Conservation (phyloP, 2,113 vertebrate genomes). For the Pyrgilauda ruficollis region DNA sequence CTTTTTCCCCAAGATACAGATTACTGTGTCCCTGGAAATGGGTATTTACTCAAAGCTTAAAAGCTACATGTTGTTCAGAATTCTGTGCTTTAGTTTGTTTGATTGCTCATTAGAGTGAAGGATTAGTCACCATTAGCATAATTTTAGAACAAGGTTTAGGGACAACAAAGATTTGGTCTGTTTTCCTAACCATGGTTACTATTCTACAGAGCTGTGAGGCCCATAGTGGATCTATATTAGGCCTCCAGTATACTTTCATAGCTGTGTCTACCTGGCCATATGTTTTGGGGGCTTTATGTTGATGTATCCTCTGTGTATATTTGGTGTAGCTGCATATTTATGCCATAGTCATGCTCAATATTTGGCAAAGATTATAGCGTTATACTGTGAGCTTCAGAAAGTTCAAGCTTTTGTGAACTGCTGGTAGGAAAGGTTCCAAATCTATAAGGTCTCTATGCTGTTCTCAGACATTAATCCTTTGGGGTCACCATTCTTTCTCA, state of each 20-base stretch:
- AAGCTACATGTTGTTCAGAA: not conserved
- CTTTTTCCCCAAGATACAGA: not conserved
- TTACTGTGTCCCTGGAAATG: not conserved
- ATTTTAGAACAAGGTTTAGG: not conserved
- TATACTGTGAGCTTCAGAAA: not conserved
- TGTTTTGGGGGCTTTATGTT: not conserved
- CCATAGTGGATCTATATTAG: not conserved
- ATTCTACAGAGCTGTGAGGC: not conserved
- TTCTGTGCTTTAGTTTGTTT: not conserved
- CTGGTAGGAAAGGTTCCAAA: not conserved
- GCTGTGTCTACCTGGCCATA: not conserved
- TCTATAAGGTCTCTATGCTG: not conserved
- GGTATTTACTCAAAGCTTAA: not conserved
- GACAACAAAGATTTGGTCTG: not conserved
- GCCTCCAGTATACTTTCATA: not conserved
- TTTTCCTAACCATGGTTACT: not conserved
- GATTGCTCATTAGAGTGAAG: not conserved
- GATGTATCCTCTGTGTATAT: not conserved
- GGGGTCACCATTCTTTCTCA: not conserved
- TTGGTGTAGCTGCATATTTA: not conserved
- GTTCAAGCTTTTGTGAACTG: not conserved
- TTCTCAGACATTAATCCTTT: not conserved
- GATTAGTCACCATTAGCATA: constrained; percentile 1
- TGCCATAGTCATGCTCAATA: not conserved
- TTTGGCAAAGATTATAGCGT: not conserved